A percentile compares a stretch with the other conserved stretches of the same genome.
phyloP scores from a whole-genome alignment of 1,140 invertebrate genomes.

The Pygmarrhopalites habei region DNA sequence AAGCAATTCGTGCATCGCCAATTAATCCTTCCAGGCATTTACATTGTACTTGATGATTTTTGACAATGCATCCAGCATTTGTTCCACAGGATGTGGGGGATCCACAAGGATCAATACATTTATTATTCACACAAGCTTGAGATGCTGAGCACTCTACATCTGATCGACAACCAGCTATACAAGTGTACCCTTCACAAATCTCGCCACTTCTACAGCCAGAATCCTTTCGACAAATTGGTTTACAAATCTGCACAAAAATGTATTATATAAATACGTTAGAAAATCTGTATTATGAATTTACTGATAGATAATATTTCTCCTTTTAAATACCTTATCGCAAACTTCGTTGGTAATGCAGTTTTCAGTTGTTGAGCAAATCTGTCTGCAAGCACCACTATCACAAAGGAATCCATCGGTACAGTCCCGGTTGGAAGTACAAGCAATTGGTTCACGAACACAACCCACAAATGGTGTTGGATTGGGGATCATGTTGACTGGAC shows the following conservation, averaged over 20 bases:
- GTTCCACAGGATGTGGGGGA: slow-evolving; percentile 31
- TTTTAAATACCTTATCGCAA: slow-evolving; percentile 54
- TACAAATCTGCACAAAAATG: no score
- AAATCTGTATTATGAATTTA: no score
- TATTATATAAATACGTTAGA: no score
- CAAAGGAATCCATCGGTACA: slow-evolving; percentile 62
- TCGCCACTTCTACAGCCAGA: slow-evolving; percentile 74
- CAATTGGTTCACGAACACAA: slow-evolving; percentile 64
- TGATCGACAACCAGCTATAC: slow-evolving; percentile 21
- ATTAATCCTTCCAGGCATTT: slow-evolving; percentile 60
- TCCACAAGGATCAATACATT: slow-evolving; percentile 50
- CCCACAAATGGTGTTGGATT: slow-evolving; percentile 68
- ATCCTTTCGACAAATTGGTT: slow-evolving; percentile 63
- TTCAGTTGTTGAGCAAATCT: slow-evolving; percentile 63
- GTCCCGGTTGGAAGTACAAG: slow-evolving; percentile 64
- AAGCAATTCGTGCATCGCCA: slow-evolving; percentile 66
- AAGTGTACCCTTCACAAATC: slow-evolving; percentile 65
- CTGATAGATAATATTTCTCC: no score
- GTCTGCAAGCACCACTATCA: slow-evolving; percentile 60
- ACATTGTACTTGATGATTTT: slow-evolving; percentile 65
- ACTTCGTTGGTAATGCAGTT: slow-evolving; percentile 71
- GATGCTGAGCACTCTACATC: slow-evolving; percentile 56
- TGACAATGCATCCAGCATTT: slow-evolving; percentile 64
- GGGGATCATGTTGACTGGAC: slow-evolving; percentile 67
- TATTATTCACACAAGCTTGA: slow-evolving; percentile 63